A percentile compares a stretch with the other conserved stretches of the same genome.
Evolutionary conservation across 92 coral and sea anemone genomes (phyloP).

Genomic region (Chrysogorgia sp.): DNA sequence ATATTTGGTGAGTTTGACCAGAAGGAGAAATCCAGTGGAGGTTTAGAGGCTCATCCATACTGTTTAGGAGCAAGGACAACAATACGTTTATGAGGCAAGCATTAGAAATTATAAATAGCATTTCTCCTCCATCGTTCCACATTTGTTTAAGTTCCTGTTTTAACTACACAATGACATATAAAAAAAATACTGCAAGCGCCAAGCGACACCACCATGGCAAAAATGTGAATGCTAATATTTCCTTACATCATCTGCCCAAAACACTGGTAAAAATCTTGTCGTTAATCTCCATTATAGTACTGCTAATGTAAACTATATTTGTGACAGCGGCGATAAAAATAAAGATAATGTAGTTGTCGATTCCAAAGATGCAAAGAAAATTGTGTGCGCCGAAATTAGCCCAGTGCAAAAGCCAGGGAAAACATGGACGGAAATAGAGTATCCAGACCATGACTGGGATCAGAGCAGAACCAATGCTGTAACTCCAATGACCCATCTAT

Average conservation of each 20-base stretch:
- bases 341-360: conserved; percentile 11
- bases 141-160: conserved; percentile 34
- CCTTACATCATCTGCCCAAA: conserved; percentile 39
- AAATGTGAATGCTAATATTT: conserved; percentile 33
- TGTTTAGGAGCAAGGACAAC: conserved; percentile 48
- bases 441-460: conserved; percentile 37
- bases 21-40: conserved; percentile 60
- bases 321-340: conserved; percentile 12
- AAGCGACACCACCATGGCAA: conserved; percentile 38
- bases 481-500: conserved; percentile 21
- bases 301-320: conserved; percentile 28
- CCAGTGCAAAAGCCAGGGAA: conserved; percentile 38
- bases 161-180: conserved; percentile 47
- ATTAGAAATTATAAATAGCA: conserved; percentile 25
- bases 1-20: conserved; percentile 55
- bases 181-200: conserved; percentile 29
- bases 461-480: conserved; percentile 39
- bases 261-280: conserved; percentile 39
- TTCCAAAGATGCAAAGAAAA: conserved; percentile 42
- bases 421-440: conserved; percentile 9
- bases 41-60: conserved; percentile 48
- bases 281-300: conserved; percentile 50
- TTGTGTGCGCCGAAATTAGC: conserved; percentile 35
- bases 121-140: conserved; percentile 37
- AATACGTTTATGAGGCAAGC: conserved; percentile 43